A percentile compares a stretch with the other conserved stretches of the same genome.
phyloP scores from a whole-genome alignment of 2,888 invertebrate genomes.

The Drosophila tanythrix region DNA sequence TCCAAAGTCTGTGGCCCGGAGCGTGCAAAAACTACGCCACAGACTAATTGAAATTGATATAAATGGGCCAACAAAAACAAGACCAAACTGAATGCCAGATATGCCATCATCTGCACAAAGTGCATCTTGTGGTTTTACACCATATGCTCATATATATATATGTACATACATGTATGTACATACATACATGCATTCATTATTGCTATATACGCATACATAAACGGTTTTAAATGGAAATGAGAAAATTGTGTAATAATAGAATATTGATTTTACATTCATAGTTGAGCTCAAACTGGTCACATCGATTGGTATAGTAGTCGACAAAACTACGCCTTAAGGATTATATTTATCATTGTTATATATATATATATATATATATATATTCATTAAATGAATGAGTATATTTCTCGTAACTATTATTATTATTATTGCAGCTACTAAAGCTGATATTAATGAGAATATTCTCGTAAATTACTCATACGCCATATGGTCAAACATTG shows the following conservation, averaged over 20 bases:
- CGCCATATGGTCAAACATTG: constrained; percentile 15
- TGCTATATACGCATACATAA: neutral
- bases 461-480: constrained; percentile 27
- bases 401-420: neutral
- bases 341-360: neutral
- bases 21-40: constrained; percentile 40
- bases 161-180: constrained; percentile 10
- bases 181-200: neutral
- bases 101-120: constrained; percentile 81
- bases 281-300: neutral
- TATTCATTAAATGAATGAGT: neutral
- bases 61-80: constrained; percentile 40
- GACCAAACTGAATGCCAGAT: constrained; percentile 3
- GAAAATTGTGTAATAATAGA: constrained; percentile 17
- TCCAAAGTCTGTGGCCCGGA: neutral
- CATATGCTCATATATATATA: constrained; percentile 20
- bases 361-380: neutral
- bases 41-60: constrained; percentile 68
- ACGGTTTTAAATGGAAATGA: neutral
- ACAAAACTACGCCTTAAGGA: neutral
- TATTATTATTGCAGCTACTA: neutral
- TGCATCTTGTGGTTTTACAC: constrained; percentile 72
- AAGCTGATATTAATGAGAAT: neutral
- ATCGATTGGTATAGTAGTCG: neutral
- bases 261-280: neutral